Percentiles rank a stretch among this genome's conserved stretches.
phyloP scores from a whole-genome alignment of 2,888 invertebrate genomes.

The Epiblema foenella region DNA sequence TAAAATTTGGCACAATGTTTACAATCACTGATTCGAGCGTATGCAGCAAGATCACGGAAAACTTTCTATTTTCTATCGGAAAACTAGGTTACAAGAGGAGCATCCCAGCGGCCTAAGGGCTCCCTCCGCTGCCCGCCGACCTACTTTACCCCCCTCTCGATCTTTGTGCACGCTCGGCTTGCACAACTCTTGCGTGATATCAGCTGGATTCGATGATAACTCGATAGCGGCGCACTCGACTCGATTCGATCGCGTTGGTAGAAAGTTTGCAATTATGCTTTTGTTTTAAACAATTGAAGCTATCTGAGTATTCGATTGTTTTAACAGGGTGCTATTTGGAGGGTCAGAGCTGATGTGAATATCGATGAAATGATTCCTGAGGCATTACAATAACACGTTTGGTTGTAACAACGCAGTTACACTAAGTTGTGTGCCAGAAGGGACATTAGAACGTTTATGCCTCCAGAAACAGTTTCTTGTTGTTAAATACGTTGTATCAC shows the following conservation, averaged over 20 bases:
- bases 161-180: constrained; percentile 79
- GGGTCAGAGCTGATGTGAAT: neutral
- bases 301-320: constrained; percentile 17
- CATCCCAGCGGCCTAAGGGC: constrained; percentile 77
- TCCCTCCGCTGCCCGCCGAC: constrained; percentile 61
- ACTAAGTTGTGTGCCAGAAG: too few species aligned
- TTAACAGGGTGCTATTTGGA: neutral
- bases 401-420: too few species aligned
- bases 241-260: constrained; percentile 31
- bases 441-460: too few species aligned
- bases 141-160: constrained; percentile 71
- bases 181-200: constrained; percentile 76
- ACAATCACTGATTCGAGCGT: neutral
- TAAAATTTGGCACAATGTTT: neutral
- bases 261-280: constrained; percentile 42
- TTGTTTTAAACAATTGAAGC: constrained; percentile 34
- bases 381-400: neutral
- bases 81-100: constrained; percentile 49
- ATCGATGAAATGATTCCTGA: neutral
- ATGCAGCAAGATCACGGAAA: constrained; percentile 28
- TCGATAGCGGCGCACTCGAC: constrained; percentile 51
- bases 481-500: neutral
- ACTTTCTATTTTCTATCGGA: constrained; percentile 48
- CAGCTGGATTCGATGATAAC: constrained; percentile 75
- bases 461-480: neutral